phyloP scores from a whole-genome alignment of 2,113 vertebrate genomes.

The Hipposideros armiger region DNA sequence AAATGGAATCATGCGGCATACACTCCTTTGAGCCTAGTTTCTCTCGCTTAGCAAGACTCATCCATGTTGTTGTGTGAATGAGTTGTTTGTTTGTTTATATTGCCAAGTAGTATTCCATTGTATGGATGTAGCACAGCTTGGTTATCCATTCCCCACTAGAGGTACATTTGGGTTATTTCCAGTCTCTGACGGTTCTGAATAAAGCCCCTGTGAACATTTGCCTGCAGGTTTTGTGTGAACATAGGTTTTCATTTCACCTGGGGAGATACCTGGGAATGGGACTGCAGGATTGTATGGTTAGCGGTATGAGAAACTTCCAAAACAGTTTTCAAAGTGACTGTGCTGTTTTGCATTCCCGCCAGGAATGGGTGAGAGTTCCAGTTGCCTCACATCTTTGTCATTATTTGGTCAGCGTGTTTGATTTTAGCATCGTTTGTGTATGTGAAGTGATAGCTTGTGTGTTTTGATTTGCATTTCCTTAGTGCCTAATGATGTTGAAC shows the following conservation, averaged over 20 bases:
- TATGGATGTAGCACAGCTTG: background rate
- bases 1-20: background rate
- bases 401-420: background rate
- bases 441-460: background rate
- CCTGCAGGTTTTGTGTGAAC: background rate
- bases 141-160: background rate
- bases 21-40: background rate
- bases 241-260: background rate
- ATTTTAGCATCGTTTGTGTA: background rate
- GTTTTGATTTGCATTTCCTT: slow-evolving; percentile 26
- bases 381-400: background rate
- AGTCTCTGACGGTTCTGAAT: background rate
- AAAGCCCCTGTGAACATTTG: background rate
- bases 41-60: background rate
- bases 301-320: background rate
- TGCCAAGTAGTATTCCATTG: background rate
- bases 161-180: background rate
- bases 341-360: background rate
- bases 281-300: background rate
- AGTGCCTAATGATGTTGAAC: background rate
- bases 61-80: background rate
- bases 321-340: background rate
- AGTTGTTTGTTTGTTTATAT: background rate
- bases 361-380: background rate
- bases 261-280: background rate